phyloP scores from a whole-genome alignment of 1,140 invertebrate species.

The Diprion similis region DNA sequence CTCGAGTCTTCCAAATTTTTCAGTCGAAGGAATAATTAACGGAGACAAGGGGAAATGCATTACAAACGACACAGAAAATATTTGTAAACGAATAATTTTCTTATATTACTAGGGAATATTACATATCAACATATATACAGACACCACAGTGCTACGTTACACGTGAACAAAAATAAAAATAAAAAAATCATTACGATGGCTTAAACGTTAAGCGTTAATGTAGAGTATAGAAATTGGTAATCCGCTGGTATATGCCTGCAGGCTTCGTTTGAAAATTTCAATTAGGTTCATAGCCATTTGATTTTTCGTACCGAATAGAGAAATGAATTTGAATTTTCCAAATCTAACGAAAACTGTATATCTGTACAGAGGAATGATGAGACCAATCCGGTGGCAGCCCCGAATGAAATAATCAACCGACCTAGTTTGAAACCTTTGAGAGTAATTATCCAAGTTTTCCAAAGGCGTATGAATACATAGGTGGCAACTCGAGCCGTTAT shows the following conservation, averaged over 20 bases:
- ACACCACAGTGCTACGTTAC: constrained; percentile 49
- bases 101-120: constrained; percentile 33
- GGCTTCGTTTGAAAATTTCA: too few relatives aligned
- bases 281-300: too few relatives aligned
- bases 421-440: background rate
- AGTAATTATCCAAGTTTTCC: background rate
- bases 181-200: constrained; percentile 16
- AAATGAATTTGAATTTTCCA: too few relatives aligned
- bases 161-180: constrained; percentile 34
- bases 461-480: background rate
- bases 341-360: too few relatives aligned
- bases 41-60: background rate
- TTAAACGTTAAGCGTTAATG: constrained; percentile 33
- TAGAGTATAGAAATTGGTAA: constrained; percentile 1
- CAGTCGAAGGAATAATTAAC: background rate
- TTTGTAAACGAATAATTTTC: constrained; percentile 17
- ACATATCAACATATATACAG: constrained; percentile 58
- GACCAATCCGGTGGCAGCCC: too few relatives aligned
- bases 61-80: background rate
- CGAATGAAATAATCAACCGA: background rate
- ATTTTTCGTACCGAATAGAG: too few relatives aligned
- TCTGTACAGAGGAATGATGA: too few relatives aligned
- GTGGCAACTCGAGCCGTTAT: background rate
- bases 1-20: background rate
- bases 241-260: background rate